Evolutionary conservation across 2,888 invertebrate species (phyloP), one percentile per base, ranked within the genome.

Genomic region (Eilema caniola): DNA sequence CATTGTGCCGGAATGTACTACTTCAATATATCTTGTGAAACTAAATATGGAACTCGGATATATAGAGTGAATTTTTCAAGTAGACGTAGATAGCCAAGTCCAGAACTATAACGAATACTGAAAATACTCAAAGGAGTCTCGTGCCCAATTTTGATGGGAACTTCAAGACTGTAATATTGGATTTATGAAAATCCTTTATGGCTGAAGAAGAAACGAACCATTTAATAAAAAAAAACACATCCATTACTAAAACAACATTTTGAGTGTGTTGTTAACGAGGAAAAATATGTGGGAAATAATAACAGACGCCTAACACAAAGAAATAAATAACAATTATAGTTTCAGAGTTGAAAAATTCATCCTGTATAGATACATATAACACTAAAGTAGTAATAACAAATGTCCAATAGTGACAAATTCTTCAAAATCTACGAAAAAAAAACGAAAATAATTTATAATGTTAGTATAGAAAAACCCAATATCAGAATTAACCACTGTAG

Each of bases 381-480:
- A 53, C n/a, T 53, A n/a, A n/a, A 20, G 53, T 53, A 53, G 1
- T 8, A 53, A n/a, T 53, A 53, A 53, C 1, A 59, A 24, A 59
- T 59, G 23, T 59, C 25, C 57, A n/a, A 53, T 25, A 31, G n/a
- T 12, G 31, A 61, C 61, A n/a, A 10, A 3, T 24, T 62, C 16
- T 53, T 14, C 0, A 24, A 66, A 57, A 24, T 66, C 53, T 56
- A 56, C 53, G 64, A 66, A 66, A 57, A 37, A 33, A 16, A 57
- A 66, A 57, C 66, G 57, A 57, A 57, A 57, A 7, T 66, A 24
- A 53, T 24, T 66, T 41, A 62, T 56, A 16, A 37, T 33, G 14
- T 23, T 65, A 33, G 56, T 57, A 33, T 57, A 37, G 41, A 33
- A 16, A 53, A 57, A 23, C n/a, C 23, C 11, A 65, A 23, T 47